phyloP scores from a whole-genome alignment of 2,888 invertebrate species.

The Ophioninae sp. region DNA sequence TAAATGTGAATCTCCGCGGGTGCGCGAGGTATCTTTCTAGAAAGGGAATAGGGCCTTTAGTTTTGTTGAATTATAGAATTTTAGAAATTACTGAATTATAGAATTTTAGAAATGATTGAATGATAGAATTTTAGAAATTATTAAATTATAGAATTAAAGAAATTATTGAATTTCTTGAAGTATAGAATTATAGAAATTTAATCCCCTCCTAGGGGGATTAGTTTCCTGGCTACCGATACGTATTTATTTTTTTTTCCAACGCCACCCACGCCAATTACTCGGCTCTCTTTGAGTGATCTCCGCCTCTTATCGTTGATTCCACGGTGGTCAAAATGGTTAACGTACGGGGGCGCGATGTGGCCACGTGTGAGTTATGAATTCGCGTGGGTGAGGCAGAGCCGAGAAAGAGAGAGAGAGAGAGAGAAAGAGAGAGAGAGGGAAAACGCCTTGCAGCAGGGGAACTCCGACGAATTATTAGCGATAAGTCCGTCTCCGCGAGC shows the following conservation, averaged over 20 bases:
- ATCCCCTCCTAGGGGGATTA: conserved; percentile 7
- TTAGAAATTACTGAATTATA: too few species aligned
- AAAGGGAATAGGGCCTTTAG: background rate
- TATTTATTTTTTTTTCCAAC: conserved; percentile 17
- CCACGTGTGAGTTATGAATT: conserved; percentile 55
- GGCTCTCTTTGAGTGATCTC: conserved; percentile 45
- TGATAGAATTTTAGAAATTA: too few species aligned
- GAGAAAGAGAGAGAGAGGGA: background rate
- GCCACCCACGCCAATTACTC: conserved; percentile 30
- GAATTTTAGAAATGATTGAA: too few species aligned
- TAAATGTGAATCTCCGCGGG: background rate
- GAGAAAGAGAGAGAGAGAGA: background rate
- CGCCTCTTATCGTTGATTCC: conserved; percentile 37
- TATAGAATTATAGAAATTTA: too few species aligned
- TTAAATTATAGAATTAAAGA: too few species aligned
- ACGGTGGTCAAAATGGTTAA: conserved; percentile 26
- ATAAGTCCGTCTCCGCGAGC: conserved; percentile 53
- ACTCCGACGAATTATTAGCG: conserved; percentile 61
- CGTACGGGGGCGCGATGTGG: conserved; percentile 1
- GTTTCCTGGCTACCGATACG: conserved; percentile 31
- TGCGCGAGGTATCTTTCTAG: background rate
- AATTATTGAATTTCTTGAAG: too few species aligned
- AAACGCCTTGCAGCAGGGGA: conserved; percentile 26
- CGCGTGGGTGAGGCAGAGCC: conserved; percentile 47
- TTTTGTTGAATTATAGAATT: too few species aligned